Conservation (phyloP, 2,113 vertebrate genomes). For the Serinus canaria region DNA sequence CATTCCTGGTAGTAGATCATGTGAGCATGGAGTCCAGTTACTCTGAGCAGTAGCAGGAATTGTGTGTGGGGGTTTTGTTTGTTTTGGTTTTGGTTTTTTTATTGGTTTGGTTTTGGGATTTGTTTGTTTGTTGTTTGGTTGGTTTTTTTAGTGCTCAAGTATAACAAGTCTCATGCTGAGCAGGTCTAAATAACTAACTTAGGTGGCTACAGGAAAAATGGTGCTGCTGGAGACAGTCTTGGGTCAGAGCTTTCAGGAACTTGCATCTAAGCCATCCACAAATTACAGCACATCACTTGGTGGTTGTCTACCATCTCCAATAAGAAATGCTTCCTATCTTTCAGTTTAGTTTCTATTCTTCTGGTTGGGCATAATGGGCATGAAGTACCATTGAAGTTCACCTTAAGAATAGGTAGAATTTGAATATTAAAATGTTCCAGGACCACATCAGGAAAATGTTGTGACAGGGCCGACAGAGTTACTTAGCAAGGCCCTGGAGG, state of each 20-base stretch:
- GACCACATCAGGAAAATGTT: background rate
- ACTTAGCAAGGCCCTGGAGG: background rate
- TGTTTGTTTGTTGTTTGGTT: background rate
- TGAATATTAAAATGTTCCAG: background rate
- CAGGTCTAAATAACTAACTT: background rate
- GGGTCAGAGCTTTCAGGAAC: background rate
- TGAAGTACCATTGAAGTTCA: background rate
- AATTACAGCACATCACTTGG: background rate
- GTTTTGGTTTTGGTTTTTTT: background rate
- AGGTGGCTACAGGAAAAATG: background rate
- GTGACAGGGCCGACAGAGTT: background rate
- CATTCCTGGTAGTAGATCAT: background rate
- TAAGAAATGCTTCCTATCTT: background rate
- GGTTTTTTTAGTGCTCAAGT: background rate
- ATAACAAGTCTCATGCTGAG: background rate
- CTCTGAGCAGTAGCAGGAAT: background rate
- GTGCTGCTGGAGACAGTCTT: background rate
- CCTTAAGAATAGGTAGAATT: background rate
- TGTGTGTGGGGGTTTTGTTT: background rate
- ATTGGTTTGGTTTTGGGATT: background rate
- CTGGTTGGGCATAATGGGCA: background rate
- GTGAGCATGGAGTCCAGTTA: background rate
- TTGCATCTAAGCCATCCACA: background rate
- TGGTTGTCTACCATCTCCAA: background rate
- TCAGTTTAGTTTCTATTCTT: background rate